phyloP scores from a whole-genome alignment of 2,888 invertebrate species.

The Stegophylla sp. region DNA sequence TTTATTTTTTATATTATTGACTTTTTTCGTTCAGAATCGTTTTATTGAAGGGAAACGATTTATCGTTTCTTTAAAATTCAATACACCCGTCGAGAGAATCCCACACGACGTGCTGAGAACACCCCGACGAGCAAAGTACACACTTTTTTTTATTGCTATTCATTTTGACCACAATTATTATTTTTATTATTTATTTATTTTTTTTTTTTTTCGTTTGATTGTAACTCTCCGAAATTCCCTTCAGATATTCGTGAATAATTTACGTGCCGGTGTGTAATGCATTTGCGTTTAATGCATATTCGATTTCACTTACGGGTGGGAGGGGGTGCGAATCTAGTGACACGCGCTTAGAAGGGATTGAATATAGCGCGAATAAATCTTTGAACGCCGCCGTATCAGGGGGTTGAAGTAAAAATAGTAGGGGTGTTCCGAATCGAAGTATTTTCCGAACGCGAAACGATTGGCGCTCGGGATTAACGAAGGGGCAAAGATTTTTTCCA shows the following conservation, averaged over 20 bases:
- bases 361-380: neutral
- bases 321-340: too few species aligned
- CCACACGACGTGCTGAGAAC: too few species aligned
- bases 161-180: too few species aligned
- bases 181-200: too few species aligned
- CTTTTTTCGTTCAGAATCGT: too few species aligned
- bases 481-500: conserved; percentile 38
- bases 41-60: too few species aligned
- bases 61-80: too few species aligned
- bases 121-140: too few species aligned
- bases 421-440: conserved; percentile 30
- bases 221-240: neutral
- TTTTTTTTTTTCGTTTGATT: too few species aligned
- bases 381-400: neutral
- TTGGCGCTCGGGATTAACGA: conserved; percentile 44
- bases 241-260: neutral
- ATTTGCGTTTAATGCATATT: neutral
- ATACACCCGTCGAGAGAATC: too few species aligned
- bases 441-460: conserved; percentile 48
- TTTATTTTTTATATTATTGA: too few species aligned
- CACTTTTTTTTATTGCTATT: too few species aligned
- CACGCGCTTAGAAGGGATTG: neutral
- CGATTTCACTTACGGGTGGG: neutral
- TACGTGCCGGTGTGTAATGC: neutral
- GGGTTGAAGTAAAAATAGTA: conserved; percentile 39